phyloP scores from a whole-genome alignment of 2,113 vertebrate genomes.

The Glaucidium brasilianum region DNA sequence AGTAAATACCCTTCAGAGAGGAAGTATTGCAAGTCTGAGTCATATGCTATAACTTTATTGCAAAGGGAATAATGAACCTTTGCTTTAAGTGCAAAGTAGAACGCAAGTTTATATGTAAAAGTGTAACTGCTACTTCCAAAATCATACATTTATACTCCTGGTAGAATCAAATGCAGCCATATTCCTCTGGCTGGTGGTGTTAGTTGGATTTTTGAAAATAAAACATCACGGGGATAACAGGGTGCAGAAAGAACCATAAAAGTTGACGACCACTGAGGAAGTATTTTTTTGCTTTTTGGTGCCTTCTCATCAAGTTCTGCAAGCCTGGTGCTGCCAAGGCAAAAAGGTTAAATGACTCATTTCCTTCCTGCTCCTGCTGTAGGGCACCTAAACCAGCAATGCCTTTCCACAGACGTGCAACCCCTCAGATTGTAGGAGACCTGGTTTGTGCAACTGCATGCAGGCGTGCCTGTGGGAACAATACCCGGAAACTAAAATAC shows the following conservation, averaged over 20 bases:
- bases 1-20: not conserved
- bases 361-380: conserved; percentile 47
- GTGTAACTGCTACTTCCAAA: not conserved
- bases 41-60: not conserved
- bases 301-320: conserved; percentile 8
- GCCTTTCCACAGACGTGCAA: not conserved
- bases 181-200: not conserved
- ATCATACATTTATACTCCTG: not conserved
- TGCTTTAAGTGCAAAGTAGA: not conserved
- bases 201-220: not conserved
- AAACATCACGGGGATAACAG: not conserved
- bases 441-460: not conserved
- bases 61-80: not conserved
- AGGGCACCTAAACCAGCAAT: not conserved
- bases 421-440: accelerated
- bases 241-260: not conserved
- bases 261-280: not conserved
- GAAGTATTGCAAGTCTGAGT: not conserved
- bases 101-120: not conserved
- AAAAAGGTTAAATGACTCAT: conserved; percentile 44
- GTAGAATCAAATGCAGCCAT: not conserved
- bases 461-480: not conserved
- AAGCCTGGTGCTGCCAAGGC: not conserved
- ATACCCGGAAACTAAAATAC: not conserved
- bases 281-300: not conserved